Conservation (phyloP, 1,140 invertebrate genomes). For the Dreissena rostriformis region DNA sequence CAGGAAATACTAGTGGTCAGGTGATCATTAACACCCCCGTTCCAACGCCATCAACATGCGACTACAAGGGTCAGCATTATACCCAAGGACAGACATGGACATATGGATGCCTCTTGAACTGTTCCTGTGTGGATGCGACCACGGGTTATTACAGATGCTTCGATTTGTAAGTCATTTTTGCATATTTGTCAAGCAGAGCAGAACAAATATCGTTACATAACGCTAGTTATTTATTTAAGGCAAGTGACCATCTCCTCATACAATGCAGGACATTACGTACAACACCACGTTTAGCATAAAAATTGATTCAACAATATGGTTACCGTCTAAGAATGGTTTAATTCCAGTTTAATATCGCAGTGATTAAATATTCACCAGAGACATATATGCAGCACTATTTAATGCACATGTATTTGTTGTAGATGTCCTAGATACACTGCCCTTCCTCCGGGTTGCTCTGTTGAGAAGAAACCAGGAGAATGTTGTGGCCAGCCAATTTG, state of each 20-base stretch:
- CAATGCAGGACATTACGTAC: background rate
- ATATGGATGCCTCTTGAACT: constrained; percentile 69
- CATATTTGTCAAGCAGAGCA: no score
- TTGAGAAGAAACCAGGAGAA: constrained; percentile 58
- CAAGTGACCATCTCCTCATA: no score
- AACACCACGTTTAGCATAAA: background rate
- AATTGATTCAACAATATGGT: background rate
- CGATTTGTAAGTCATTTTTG: constrained; percentile 56
- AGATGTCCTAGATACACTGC: constrained; percentile 64
- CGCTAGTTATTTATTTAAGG: no score
- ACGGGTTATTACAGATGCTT: constrained; percentile 69
- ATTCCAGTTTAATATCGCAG: background rate
- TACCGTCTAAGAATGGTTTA: background rate
- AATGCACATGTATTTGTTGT: background rate
- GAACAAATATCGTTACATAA: no score
- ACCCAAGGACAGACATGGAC: constrained; percentile 64
- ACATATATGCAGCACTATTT: background rate
- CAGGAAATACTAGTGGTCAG: background rate
- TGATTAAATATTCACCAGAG: background rate
- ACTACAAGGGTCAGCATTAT: constrained; percentile 68
- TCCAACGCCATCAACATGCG: constrained; percentile 46
- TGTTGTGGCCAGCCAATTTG: constrained; percentile 65
- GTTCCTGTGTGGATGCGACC: constrained; percentile 65
- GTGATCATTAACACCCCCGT: background rate
- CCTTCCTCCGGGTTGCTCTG: constrained; percentile 63